Evolutionary conservation across 2,888 invertebrate genomes (phyloP).

Genomic region (Phyllotreta striolata): DNA sequence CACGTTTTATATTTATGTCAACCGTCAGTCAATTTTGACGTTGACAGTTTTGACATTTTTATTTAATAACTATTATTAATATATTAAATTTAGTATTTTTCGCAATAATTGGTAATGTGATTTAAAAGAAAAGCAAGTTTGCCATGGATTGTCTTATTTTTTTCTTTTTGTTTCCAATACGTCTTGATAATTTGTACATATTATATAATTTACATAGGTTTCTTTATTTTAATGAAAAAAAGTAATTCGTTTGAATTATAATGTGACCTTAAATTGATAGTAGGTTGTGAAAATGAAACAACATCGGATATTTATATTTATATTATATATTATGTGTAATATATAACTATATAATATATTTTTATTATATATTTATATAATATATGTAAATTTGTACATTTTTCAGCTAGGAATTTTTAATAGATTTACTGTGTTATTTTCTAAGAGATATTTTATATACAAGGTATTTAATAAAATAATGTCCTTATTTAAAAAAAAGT

Average conservation of each 20-base stretch:
- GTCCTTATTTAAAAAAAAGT: slow-evolving; percentile 2
- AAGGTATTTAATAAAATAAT: background rate
- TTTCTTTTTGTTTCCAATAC: slow-evolving; percentile 25
- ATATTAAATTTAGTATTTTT: too few species aligned
- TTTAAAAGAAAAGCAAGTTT: too few species aligned
- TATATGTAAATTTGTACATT: slow-evolving; percentile 32
- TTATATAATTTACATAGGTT: too few species aligned
- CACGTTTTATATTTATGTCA: too few species aligned
- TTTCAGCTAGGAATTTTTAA: slow-evolving; percentile 50
- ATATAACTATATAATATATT: too few species aligned
- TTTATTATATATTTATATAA: too few species aligned
- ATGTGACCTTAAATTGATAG: slow-evolving; percentile 48
- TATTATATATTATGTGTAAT: slow-evolving; percentile 19
- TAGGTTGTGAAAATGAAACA: slow-evolving; percentile 51
- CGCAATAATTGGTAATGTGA: too few species aligned
- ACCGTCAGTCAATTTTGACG: too few species aligned
- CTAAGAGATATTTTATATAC: slow-evolving; percentile 53
- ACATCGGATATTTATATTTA: slow-evolving; percentile 43
- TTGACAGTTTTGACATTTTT: too few species aligned
- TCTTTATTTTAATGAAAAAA: too few species aligned
- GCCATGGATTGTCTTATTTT: background rate
- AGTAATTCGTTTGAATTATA: slow-evolving; percentile 28
- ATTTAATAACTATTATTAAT: too few species aligned
- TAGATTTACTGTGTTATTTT: slow-evolving; percentile 54
- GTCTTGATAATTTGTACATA: slow-evolving; percentile 18